Evolutionary conservation across 2,797 vertebrate genomes (phyloP), one percentile per base, ranked within the genome.

Genomic region (Trachurus trachurus): DNA sequence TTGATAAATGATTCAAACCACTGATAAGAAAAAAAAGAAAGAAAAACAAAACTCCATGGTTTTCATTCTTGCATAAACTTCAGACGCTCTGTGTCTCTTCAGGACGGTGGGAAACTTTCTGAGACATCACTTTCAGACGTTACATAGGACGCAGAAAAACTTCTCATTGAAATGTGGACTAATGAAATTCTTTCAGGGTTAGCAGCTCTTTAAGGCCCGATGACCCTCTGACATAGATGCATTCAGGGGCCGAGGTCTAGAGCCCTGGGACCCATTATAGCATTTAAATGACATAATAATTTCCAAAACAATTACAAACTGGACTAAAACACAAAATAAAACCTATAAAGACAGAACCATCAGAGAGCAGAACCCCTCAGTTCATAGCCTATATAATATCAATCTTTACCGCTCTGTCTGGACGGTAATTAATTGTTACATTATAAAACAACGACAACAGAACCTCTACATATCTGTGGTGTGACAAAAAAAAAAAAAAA

Each of bases 341-440:
- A 29, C 10, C 42, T 31, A n/a, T 26, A 26, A 26, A 3, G 26
- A 3, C 26, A 26, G 26, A 26, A 26, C 26, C 26, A 39, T 22
- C 26, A 29, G 10, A 39, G 21, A 58, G 56, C n/a, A 66, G 56
- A 71, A 72, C 45, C 15, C 39, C 37, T 37, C 26, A 16, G 16
- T 4, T 52, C 53, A 80, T 76, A 52, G n/a, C n/a, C n/a, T n/a
- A n/a, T 75, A 52, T 71, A 74, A 62, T 29, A 58, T 73, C 59
- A n/a, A 57, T 49, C 44, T 29, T 45, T 34, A 42, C 65, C 63
- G 57, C 71, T 40, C 59, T 81, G 68, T 67, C 56, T 68, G 61
- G 52, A 71, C 83, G 64, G 21, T 85, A 84, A 89, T 89, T 26
- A 76, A 80, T 22, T 71, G 59, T 71, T 12, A 29, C 44, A 42